A percentile compares a stretch with the other conserved stretches of the same genome.
Conservation (phyloP, 2,888 invertebrate species). For the Sialis fuliginosa region DNA sequence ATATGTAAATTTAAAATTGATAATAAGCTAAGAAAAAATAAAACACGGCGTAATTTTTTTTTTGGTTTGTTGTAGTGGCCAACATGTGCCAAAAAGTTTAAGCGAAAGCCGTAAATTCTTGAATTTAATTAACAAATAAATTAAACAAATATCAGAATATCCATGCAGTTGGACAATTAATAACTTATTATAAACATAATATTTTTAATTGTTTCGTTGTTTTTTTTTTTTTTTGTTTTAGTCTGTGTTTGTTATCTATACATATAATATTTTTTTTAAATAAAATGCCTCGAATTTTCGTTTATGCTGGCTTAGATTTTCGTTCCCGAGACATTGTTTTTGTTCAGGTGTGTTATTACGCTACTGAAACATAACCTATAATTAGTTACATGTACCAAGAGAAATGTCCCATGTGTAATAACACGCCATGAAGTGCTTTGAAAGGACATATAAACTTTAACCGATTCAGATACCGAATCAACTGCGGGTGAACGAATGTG, state of each 20-base stretch:
- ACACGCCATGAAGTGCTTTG: conserved; percentile 5
- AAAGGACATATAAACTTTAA: neutral
- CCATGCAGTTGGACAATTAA: too few relatives aligned
- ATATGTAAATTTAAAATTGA: too few relatives aligned
- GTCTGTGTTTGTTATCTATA: neutral
- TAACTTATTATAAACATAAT: neutral
- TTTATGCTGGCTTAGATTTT: too few relatives aligned
- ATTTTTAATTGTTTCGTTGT: neutral
- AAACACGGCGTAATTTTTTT: too few relatives aligned
- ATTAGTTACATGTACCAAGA: neutral
- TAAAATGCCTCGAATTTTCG: neutral
- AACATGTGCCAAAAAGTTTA: too few relatives aligned
- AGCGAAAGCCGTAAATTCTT: neutral
- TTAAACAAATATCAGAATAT: too few relatives aligned
- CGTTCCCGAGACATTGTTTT: conserved; percentile 1
- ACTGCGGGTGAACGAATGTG: too few relatives aligned
- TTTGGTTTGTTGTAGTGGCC: too few relatives aligned
- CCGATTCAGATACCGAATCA: too few relatives aligned
- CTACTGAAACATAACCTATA: conserved; percentile 5
- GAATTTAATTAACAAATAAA: neutral
- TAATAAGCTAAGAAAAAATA: too few relatives aligned
- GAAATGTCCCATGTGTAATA: conserved; percentile 7
- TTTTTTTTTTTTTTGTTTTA: neutral
- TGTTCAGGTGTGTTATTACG: conserved; percentile 5
- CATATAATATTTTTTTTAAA: neutral